Base-by-base conservation (phyloP, 2,888 invertebrate species). In the Pollenia angustigena region DNA sequence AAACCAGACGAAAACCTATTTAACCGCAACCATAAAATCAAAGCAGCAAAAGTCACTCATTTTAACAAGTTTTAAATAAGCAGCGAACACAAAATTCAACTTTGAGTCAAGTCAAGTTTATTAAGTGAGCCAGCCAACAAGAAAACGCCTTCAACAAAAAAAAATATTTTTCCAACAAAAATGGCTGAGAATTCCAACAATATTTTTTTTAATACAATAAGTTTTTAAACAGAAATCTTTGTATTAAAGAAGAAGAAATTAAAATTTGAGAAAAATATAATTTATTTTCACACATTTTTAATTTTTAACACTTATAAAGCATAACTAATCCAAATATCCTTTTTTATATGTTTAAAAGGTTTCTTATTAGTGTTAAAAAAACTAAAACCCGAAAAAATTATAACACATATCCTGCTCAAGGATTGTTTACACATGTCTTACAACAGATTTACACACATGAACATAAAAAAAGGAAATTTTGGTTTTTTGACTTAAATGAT, bases 241-340 rank as follows among this genome's bases (percentile, higher is more conserved):
- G 2, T 54, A 40, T 23, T 42, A 72, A 56, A 68, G n/a, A 75
- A 68, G n/a, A 75, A 50, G 46, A 66, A 32, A 32, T 4, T 42
- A 40, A 62, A 74, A 74, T 64, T 62, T 48, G n/a, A 62, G 23
- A 18, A 82, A 14, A 44, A 42, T 14, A 56, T 44, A 66, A 69
- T 42, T 18, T 14, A 64, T 14, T 72, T 87, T 87, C 68, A 84
- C 87, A 84, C 78, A 81, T 78, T 56, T 44, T 74, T 69, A 54
- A 81, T 69, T 81, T 84, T 74, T 81, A 84, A 84, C 87, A 87
- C 87, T 64, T 78, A 54, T 11, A 42, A 40, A 81, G 81, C 85
- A 85, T 81, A 76, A 81, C 85, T 84, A 87, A 87, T 87, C 72
- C 78, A 10, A 16, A 74, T 60, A 87, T 84, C 87, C 84, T 62